Conservation (phyloP, 2,888 invertebrate species). For the Pristionchus exspectatus region DNA sequence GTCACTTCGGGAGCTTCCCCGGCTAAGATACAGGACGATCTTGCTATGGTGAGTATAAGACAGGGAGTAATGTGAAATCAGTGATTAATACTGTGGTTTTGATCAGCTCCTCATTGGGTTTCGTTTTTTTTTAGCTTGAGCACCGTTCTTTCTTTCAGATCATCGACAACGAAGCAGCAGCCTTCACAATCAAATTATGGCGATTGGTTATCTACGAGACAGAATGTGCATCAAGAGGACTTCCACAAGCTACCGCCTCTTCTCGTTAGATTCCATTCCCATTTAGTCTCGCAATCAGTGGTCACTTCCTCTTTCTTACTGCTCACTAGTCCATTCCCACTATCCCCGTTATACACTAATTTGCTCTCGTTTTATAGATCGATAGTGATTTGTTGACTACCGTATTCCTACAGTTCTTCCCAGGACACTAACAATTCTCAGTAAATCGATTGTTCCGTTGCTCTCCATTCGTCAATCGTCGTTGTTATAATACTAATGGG, state of each 20-base stretch:
- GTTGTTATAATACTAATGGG: neutral
- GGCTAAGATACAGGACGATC: slow-evolving; percentile 95
- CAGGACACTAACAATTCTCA: neutral
- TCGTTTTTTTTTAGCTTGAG: neutral
- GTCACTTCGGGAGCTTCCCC: slow-evolving; percentile 94
- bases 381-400: slow-evolving; percentile 10
- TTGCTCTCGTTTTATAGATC: neutral
- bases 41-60: slow-evolving; percentile 90
- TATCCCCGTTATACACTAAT: neutral
- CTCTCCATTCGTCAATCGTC: neutral
- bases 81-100: neutral
- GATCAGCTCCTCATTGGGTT: neutral
- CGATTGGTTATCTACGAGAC: slow-evolving; percentile 98
- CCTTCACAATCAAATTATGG: slow-evolving; percentile 99
- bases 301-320: neutral
- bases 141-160: slow-evolving; percentile 84
- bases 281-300: neutral
- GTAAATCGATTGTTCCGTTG: neutral
- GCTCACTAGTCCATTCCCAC: neutral
- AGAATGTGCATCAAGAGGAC: slow-evolving; percentile 86
- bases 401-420: neutral
- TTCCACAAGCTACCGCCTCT: neutral
- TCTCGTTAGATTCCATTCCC: neutral
- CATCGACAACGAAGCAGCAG: slow-evolving; percentile 99
- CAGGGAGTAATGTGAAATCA: neutral